Evolutionary conservation across 2,797 vertebrate species (phyloP), one percentile per base, ranked within the genome.

Genomic region (Cetoscarus ocellatus): DNA sequence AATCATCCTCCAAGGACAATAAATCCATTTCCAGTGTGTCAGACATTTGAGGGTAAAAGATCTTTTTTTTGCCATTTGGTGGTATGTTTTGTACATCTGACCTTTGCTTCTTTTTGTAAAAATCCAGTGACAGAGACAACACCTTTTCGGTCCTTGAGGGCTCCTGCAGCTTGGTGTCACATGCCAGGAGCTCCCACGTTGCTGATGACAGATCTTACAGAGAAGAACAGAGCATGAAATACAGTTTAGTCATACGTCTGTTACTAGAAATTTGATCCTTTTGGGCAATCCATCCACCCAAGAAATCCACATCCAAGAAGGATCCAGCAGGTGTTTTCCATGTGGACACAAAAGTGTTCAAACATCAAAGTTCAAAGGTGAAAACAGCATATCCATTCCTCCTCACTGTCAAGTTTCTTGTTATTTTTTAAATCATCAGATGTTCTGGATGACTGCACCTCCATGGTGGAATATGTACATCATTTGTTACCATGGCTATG

Each of bases 391-490:
- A 67, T 54, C 61, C 13, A 13, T 67, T 63, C 45, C 45, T 73
- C 76, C 60, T 84, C 56, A 74, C 70, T 27, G 27, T 4, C 45
- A 62, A 80, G 75, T 51, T 27, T 27, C 27, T 27, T 60, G 36
- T 64, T 70, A 62, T 57, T 2, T 56, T 64, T 1, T 50, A 13
- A 8, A 68, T 61, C 53, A 63, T 69, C 53, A 11, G 72, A 42
- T 62, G 53, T 44, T 61, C 64, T 53, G 42, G 42, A 35, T 52
- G 61, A 75, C 50, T 40, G 0, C 56, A 64, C 67, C 36, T 80
- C 74, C 69, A 76, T 36, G 34, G 77, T 86, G 74, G 80, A 84
- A 81, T 85, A 84, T 74, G 69, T 72, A 93, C 93, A 93, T 91
- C 47, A 39, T 82, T 58, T 77, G 61, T 81, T 79, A 79, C 86